Percentiles rank a stretch among this genome's conserved stretches.
Conservation (phyloP, 2,888 invertebrate genomes). For the Sclerodermus sp. region DNA sequence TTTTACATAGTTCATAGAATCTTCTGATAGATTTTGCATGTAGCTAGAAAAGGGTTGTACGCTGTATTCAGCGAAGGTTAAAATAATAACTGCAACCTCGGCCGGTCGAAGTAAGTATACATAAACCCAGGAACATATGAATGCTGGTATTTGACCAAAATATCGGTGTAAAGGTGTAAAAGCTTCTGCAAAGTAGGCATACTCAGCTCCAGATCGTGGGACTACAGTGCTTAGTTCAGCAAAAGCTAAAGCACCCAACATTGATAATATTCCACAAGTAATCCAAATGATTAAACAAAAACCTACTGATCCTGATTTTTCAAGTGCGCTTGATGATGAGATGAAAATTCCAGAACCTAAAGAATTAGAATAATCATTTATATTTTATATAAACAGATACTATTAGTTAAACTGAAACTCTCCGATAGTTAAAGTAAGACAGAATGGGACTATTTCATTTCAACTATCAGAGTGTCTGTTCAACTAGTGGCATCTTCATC, state of each 20-base stretch:
- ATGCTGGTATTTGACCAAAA: constrained; percentile 75
- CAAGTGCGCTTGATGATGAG: constrained; percentile 76
- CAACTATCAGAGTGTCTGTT: too few relatives aligned
- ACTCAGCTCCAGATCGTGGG: constrained; percentile 79
- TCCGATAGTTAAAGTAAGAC: too few relatives aligned
- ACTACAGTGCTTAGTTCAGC: constrained; percentile 81
- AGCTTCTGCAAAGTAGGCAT: constrained; percentile 76
- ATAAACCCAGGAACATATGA: constrained; percentile 77
- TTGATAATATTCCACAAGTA: constrained; percentile 75
- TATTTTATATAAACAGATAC: too few relatives aligned
- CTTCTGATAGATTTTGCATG: constrained; percentile 54
- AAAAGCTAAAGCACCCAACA: constrained; percentile 78
- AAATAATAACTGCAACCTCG: constrained; percentile 74
- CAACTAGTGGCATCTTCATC: too few relatives aligned
- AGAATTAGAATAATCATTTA: too few relatives aligned
- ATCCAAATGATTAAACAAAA: constrained; percentile 79
- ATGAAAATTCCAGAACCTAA: constrained; percentile 81
- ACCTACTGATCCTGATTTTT: constrained; percentile 78
- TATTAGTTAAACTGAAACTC: too few relatives aligned
- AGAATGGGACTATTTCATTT: too few relatives aligned
- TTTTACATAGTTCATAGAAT: constrained; percentile 57
- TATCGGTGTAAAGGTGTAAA: constrained; percentile 69
- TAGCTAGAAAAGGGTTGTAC: constrained; percentile 67
- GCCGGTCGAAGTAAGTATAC: constrained; percentile 75
- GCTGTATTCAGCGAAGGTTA: constrained; percentile 77